phyloP scores from a whole-genome alignment of 1,140 invertebrate species.

The Tetramorium alpestre region DNA sequence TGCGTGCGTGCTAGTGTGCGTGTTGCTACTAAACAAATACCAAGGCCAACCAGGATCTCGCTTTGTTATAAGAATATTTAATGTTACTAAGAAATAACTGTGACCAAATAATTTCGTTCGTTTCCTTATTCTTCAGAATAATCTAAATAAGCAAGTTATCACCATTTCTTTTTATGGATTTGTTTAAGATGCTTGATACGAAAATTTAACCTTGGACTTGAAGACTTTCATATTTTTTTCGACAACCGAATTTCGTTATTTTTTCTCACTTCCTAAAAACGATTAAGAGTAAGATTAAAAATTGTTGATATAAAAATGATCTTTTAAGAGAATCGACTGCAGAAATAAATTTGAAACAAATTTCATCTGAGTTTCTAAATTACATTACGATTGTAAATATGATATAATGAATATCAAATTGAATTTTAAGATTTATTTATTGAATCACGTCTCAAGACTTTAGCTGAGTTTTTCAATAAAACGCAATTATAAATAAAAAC shows the following conservation, averaged over 20 bases:
- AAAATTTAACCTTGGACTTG: background rate
- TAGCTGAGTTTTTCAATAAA: background rate
- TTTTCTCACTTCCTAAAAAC: background rate
- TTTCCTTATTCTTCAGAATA: background rate
- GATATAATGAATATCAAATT: background rate
- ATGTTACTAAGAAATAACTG: background rate
- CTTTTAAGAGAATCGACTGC: background rate
- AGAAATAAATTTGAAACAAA: background rate
- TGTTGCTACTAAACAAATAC: background rate
- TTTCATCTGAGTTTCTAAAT: no score
- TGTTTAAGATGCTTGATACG: background rate
- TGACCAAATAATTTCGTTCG: background rate
- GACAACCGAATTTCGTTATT: no score
- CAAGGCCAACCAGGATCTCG: background rate
- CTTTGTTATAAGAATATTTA: background rate
- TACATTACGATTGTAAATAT: background rate
- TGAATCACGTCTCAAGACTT: background rate
- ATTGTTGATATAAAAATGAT: background rate
- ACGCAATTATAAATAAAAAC: background rate
- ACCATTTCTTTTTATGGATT: background rate
- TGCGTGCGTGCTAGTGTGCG: no score
- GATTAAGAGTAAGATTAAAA: no score
- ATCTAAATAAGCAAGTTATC: background rate
- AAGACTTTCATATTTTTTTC: background rate
- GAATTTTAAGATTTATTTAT: background rate